Base-by-base conservation (phyloP, 2,797 vertebrate species). In the Lacerta bilineata region DNA sequence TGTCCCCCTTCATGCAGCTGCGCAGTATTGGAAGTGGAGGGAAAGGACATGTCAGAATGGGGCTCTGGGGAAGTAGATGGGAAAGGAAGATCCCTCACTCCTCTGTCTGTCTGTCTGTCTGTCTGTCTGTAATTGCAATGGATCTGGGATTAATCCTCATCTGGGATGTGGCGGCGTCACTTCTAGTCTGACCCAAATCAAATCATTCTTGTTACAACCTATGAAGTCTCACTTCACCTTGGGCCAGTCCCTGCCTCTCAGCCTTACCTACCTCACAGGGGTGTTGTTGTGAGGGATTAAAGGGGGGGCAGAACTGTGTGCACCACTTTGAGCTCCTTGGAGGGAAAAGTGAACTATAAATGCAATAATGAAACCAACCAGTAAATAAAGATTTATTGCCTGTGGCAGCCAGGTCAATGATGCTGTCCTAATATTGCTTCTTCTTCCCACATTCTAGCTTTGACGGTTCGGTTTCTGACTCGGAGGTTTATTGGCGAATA, bases 401-500 rank as follows among this genome's bases (percentile, higher is more conserved):
- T 41, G 25, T 13, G 5, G 15, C 41, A 46, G 6, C 61, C 7
- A 8, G 59, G 43, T 18, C 20, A 8, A 39, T 1, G 8, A 82
- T 4, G 43, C 7, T 1, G 11, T 33, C 8, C 33, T 80, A 64
- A 85, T 23, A 8, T 10, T n/a, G 8, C 46, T 27, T 1, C 8
- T 74, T 36, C 15, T 83, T 23, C 23, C 27, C 33, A 50, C 33
- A 2, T 75, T 90, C 59, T n/a, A 98, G 98, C 98, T 1, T 90
- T 98, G 76, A 97, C 96, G 1, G 98, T 98, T 43, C 97, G 98
- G 23, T 97, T 98, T 80, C 88, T 98, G 68, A 98, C 98, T 11
- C 94, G 97, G 39, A 96, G 97, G 77, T 98, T 98, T 91, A 98
- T 98, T 27, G 98, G 98, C 59, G 98, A 98, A 94, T 98, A 98